Evolutionary conservation across 2,888 invertebrate genomes (phyloP), one percentile per base, ranked within the genome.

Genomic region (Catocala sponsa): DNA sequence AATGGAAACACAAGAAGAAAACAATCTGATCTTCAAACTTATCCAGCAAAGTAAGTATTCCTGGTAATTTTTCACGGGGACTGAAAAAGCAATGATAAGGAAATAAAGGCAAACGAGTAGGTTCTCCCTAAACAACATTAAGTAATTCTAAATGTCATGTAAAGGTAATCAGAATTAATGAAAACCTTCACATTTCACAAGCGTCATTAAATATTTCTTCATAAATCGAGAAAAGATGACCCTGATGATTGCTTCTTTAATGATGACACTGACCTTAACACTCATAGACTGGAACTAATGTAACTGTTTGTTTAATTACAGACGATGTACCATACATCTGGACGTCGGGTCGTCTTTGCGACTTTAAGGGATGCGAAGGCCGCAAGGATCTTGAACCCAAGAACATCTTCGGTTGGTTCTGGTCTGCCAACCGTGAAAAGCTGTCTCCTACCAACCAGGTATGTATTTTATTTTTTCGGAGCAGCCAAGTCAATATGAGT

Each of bases 271-370:
- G 35, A 38, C 35, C 35, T 38, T 38, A 38, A 9, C 35, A 38
- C 9, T 9, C 9, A 38, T 38, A 38, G 35, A 38, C 35, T 7
- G 35, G 6, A 12, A n/a, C 6, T 49, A 44, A 56, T 33, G 35
- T 38, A 5, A 41, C 9, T 63, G 10, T 50, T 60, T 55, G 11
- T 54, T 49, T 69, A 2, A 50, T 91, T 88, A 41, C 89, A 97
- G 97, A 98, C 78, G 97, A 98, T 87, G 97, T 98, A 51, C 98
- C 98, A 4, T 98, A 98, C 95, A 98, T 98, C 84, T 98, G 98
- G 98, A 98, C 98, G 11, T 97, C 98, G 5, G 98, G 98, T 56
- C 97, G 98, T 78, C 96, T 98, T 63, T 98, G 98, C 86, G 98
- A 98, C 95, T 98, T 98, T 95, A 98, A 98, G 87, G 98, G 98